phyloP scores from a whole-genome alignment of 2,797 vertebrate genomes.

The Luscinia megarhynchos region DNA sequence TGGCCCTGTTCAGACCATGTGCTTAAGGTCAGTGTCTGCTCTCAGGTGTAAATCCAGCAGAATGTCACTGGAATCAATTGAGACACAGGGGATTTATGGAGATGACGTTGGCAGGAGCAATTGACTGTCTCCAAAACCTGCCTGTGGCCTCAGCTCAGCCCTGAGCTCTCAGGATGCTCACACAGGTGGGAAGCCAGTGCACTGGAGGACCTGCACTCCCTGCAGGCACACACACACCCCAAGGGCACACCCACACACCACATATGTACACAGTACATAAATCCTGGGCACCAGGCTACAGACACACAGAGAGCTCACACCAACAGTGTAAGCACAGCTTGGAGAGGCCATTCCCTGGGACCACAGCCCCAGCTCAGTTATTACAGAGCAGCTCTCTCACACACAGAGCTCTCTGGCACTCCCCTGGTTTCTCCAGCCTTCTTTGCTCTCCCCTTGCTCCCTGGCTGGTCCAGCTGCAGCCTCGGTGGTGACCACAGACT shows the following conservation, averaged over 20 bases:
- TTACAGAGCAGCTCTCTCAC: neutral
- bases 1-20: neutral
- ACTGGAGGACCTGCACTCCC: neutral
- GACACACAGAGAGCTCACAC: neutral
- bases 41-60: conserved; percentile 33
- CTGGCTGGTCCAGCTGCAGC: neutral
- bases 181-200: neutral
- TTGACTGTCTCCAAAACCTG: neutral
- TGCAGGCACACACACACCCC: neutral
- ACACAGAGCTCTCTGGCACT: neutral
- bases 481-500: neutral
- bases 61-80: neutral
- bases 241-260: neutral
- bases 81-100: neutral
- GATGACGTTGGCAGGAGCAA: neutral
- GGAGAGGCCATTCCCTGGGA: fast-evolving
- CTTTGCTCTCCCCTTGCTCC: neutral
- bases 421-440: neutral
- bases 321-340: neutral
- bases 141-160: neutral
- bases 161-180: neutral
- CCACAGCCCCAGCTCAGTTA: neutral
- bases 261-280: fast-evolving
- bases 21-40: conserved; percentile 29
- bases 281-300: neutral